These are phyloP conservation scores for Bombylius major DNA, from an alignment of 2,888 invertebrate genomes.

Conservation along the genomic window DNA sequence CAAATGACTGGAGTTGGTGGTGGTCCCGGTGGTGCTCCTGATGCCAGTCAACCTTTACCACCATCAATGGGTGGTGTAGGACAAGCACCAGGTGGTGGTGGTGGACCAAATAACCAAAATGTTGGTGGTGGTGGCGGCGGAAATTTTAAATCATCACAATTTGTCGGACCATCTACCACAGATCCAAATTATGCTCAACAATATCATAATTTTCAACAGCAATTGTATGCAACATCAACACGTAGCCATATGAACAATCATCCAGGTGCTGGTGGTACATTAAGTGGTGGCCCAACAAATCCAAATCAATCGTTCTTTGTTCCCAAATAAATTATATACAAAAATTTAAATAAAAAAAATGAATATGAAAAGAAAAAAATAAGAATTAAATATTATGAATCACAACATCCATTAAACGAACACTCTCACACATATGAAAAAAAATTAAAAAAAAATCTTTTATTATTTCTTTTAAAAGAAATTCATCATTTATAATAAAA, in stretches of 20 bases:
- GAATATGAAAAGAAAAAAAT: not conserved
- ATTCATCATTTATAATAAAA: too few species aligned
- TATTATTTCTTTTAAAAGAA: too few species aligned
- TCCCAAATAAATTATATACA: slow-evolving; percentile 23
- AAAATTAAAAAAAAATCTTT: too few species aligned
- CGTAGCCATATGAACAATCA: slow-evolving; percentile 42
- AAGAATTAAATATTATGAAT: too few species aligned
- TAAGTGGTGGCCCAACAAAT: slow-evolving; percentile 21
- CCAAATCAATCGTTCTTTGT: slow-evolving; percentile 35
- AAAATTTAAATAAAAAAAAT: not conserved
- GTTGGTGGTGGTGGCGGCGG: slow-evolving; percentile 24
- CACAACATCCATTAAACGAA: too few species aligned
- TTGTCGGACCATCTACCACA: slow-evolving; percentile 71
- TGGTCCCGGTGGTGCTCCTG: slow-evolving; percentile 28
- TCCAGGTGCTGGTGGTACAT: slow-evolving; percentile 15
- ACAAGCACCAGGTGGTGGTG: not conserved
- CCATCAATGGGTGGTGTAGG: slow-evolving; percentile 61
- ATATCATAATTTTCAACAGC: slow-evolving; percentile 92
- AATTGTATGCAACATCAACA: slow-evolving; percentile 78
- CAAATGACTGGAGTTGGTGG: slow-evolving; percentile 28
- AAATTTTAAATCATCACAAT: slow-evolving; percentile 57
- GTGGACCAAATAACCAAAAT: slow-evolving; percentile 18
- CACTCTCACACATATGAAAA: too few species aligned
- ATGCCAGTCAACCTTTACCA: slow-evolving; percentile 60
- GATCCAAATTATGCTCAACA: slow-evolving; percentile 91